Conservation (phyloP, 64 coral and sea anemone genomes). For the Acropora tenuis region DNA sequence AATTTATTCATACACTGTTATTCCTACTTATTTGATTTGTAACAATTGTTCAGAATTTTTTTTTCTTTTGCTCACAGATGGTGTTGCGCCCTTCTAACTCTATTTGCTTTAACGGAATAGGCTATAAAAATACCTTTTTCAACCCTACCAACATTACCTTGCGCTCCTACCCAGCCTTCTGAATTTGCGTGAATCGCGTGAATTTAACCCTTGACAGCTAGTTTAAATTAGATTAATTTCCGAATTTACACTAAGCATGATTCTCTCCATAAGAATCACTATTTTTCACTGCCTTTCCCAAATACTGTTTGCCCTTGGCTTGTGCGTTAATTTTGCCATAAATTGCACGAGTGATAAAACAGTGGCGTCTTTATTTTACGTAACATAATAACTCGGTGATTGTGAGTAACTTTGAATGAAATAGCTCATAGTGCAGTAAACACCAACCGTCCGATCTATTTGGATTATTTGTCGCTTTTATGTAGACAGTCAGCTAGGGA, state of each 20-base stretch:
- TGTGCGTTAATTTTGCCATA: background rate
- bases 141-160: background rate
- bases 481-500: background rate
- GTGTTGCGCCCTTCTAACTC: background rate
- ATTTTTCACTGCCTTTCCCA: background rate
- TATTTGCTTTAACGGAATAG: background rate
- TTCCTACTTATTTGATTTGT: background rate
- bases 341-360: background rate
- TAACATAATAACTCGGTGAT: background rate
- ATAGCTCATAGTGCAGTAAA: background rate
- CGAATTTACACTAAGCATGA: too few relatives aligned
- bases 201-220: background rate
- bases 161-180: conserved; percentile 6
- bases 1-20: background rate
- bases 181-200: background rate
- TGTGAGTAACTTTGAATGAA: background rate
- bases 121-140: conserved; percentile 2
- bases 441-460: background rate
- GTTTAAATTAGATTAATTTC: too few relatives aligned
- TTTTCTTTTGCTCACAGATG: background rate
- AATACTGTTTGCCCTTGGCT: background rate
- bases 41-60: background rate
- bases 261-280: too few relatives aligned
- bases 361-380: background rate
- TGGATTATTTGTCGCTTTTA: background rate